Percentiles rank a stretch among this genome's conserved stretches.
These are phyloP conservation scores for Phrynocephalus forsythii DNA, from an alignment of 2,797 vertebrate genomes.

Conservation along the genomic window DNA sequence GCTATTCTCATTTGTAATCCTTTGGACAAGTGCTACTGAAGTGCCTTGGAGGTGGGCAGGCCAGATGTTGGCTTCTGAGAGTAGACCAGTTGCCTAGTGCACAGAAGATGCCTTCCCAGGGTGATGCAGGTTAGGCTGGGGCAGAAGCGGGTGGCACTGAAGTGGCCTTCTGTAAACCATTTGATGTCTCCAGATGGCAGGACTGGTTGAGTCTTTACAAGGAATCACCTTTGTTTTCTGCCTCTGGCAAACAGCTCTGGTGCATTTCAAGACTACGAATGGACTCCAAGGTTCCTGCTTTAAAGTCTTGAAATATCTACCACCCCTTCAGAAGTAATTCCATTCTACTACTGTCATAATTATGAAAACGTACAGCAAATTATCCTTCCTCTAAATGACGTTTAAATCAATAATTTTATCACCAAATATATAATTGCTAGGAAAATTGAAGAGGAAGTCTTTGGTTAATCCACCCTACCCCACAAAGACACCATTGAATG, in stretches of 20 bases:
- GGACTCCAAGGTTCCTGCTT: not conserved
- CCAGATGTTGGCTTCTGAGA: too few species aligned
- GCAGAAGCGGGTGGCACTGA: too few species aligned
- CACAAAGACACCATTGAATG: constrained; percentile 3
- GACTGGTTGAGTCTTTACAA: not conserved
- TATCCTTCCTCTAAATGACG: not conserved
- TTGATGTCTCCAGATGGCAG: too few species aligned
- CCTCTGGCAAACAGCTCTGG: not conserved
- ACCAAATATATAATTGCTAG: constrained; percentile 1
- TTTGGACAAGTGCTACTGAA: not conserved
- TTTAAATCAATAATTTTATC: constrained; percentile 7
- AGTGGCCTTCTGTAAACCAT: too few species aligned
- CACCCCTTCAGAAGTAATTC: not conserved
- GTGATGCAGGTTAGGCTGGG: too few species aligned
- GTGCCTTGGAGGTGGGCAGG: not conserved
- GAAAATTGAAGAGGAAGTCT: constrained; percentile 12
- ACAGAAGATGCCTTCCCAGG: not conserved
- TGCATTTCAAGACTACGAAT: not conserved
- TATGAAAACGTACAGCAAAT: constrained; percentile 11
- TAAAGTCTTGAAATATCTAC: not conserved
- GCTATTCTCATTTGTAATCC: not conserved
- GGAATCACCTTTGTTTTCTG: not conserved
- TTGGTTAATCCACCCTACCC: constrained; percentile 9
- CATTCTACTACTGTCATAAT: not conserved
- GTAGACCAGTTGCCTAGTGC: not conserved